Base-by-base conservation (phyloP, 2,888 invertebrate genomes). In the Seira ritae region DNA sequence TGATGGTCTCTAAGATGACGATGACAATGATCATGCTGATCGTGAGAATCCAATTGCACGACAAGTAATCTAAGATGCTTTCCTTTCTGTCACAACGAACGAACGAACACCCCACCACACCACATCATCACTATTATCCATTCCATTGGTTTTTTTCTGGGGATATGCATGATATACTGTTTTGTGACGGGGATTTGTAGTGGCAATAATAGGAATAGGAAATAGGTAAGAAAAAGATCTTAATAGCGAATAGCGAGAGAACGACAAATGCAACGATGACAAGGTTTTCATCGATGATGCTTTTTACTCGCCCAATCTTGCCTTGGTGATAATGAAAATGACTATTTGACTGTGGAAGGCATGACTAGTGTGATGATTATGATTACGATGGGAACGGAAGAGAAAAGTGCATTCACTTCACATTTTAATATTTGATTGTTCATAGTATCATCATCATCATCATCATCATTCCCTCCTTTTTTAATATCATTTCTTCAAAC, bases 1-100 rank as follows among this genome's bases (percentile, higher is more conserved):
- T 71, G 22, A 55, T 46, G 23, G 31, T 65, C 42, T 65, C 42
- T 31, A 68, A 76, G 78, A 67, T 67, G 80, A 73, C 31, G 66
- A 81, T 24, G 68, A 55, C 60, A 62, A 70, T 77, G 77, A 70
- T 75, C 82, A 82, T 82, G 82, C 82, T 82, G 82, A 82, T 82
- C 82, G 82, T 82, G 82, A 82, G 82, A 82, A 82, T 82, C 82
- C 82, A 82, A 82, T 82, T 82, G 82, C 82, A 82, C 82, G 82
- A 82, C 76, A 82, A 82, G 76, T 71, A 82, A 82, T 71, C 73
- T 72, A 72, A 65, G 20, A 50, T 77, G 76, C 72, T 82, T 77
- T 77, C 77, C 19, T 82, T 71, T 81, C 76, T 75, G 74, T 80
- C 81, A 81, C 37, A 55, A 42, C 50, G 31, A 31, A 31, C n/a